Conservation (phyloP, 2,797 vertebrate species). For the Hapalemur alaotrensis region DNA sequence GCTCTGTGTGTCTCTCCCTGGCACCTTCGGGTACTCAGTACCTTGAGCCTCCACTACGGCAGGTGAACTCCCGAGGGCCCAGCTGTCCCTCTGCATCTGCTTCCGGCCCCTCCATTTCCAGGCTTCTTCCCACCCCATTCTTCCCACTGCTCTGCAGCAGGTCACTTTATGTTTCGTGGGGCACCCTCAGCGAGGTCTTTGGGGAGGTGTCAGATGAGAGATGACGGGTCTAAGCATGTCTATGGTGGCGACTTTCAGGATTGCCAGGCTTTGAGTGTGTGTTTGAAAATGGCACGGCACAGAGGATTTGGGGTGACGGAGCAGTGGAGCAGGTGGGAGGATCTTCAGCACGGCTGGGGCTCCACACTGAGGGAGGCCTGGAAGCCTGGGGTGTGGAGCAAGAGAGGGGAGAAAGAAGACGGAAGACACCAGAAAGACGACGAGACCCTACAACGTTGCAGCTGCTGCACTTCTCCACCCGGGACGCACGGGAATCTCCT, state of each 20-base stretch:
- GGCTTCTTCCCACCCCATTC: not conserved
- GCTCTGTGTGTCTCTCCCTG: rapidly evolving
- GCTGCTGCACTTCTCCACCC: not conserved
- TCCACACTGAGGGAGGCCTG: not conserved
- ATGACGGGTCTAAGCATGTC: not conserved
- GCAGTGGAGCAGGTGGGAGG: not conserved
- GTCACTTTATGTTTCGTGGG: not conserved
- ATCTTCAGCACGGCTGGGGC: rapidly evolving
- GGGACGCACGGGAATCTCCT: rapidly evolving
- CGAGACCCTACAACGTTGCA: rapidly evolving
- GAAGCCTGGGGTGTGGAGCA: rapidly evolving
- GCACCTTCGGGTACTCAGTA: rapidly evolving
- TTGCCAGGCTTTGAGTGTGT: rapidly evolving
- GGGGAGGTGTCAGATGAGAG: not conserved
- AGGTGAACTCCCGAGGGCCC: not conserved
- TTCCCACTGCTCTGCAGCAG: not conserved
- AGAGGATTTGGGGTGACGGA: rapidly evolving
- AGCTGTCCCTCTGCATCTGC: not conserved
- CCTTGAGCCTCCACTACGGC: not conserved
- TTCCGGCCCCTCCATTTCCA: not conserved
- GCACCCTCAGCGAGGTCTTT: rapidly evolving
- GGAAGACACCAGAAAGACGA: rapidly evolving
- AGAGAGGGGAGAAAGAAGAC: not conserved
- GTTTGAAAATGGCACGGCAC: rapidly evolving
- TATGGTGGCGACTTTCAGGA: not conserved